Percentiles rank a stretch among this genome's conserved stretches.
phyloP scores from a whole-genome alignment of 2,113 vertebrate genomes.

The Nymphicus hollandicus region DNA sequence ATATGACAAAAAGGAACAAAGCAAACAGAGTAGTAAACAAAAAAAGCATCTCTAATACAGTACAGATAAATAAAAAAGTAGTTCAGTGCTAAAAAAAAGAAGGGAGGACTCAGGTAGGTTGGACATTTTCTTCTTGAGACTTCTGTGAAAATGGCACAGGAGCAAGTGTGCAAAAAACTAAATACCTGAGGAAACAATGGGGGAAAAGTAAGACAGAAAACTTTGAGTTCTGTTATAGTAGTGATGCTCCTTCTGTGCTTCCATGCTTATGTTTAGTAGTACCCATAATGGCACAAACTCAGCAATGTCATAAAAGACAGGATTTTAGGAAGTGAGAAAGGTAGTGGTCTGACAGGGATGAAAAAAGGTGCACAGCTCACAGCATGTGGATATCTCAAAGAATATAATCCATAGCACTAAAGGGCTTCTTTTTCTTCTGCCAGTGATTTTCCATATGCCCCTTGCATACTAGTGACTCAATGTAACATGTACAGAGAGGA shows the following conservation, averaged over 20 bases:
- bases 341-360: neutral
- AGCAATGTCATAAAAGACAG: neutral
- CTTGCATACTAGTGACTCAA: neutral
- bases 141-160: neutral
- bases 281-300: neutral
- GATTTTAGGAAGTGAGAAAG: neutral
- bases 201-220: neutral
- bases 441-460: neutral
- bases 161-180: neutral
- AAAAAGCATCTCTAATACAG: neutral
- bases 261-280: too few relatives aligned
- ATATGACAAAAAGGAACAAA: neutral
- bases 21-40: neutral
- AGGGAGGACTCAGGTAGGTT: neutral
- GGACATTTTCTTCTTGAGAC: neutral
- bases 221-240: neutral
- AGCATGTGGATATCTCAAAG: neutral
- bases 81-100: neutral
- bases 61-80: neutral
- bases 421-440: neutral
- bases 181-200: neutral
- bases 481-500: neutral
- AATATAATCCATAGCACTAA: rapidly evolving
- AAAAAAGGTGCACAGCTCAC: neutral
- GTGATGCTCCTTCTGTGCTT: neutral